Conservation (phyloP, 2,113 vertebrate species). For the Burhinus bistriatus region DNA sequence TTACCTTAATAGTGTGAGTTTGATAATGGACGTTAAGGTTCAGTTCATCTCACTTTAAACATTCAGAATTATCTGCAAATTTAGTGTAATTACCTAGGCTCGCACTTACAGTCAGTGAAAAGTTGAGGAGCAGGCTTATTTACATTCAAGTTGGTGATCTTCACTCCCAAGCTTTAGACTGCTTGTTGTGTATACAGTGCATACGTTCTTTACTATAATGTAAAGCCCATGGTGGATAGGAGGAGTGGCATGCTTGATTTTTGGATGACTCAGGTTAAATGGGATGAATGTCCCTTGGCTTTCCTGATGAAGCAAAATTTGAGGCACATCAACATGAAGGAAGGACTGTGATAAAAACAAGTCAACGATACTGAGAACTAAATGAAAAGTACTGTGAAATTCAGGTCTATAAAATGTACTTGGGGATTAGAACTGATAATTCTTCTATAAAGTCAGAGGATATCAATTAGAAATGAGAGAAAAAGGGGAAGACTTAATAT, state of each 20-base stretch:
- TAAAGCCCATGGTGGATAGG: accelerated
- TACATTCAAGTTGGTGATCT: background rate
- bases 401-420: background rate
- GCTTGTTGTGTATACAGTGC: background rate
- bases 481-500: background rate
- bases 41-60: background rate
- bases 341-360: background rate
- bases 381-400: background rate
- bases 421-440: background rate
- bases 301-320: background rate
- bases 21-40: background rate
- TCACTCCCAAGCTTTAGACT: background rate
- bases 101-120: background rate
- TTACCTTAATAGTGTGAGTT: background rate
- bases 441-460: background rate
- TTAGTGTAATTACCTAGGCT: background rate
- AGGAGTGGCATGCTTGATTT: background rate
- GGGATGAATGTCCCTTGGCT: background rate
- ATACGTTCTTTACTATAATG: background rate
- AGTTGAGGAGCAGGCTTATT: background rate
- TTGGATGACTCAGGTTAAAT: background rate
- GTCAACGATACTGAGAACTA: background rate
- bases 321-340: background rate
- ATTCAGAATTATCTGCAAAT: background rate
- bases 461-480: background rate